Conservation (phyloP, 2,797 vertebrate genomes). For the Xiphophorus birchmanni region DNA sequence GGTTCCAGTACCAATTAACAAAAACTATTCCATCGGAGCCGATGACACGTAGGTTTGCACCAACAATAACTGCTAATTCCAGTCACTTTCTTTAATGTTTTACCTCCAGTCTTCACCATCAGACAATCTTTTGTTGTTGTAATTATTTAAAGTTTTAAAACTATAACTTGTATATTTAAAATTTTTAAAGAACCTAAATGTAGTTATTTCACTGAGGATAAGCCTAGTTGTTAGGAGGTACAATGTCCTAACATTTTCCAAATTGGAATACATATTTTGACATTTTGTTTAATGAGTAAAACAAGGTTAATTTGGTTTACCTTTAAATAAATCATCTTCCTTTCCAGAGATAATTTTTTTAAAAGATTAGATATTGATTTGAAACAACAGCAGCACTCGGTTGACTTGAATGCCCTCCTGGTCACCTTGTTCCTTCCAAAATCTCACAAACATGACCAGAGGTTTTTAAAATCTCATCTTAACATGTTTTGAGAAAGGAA, state of each 20-base stretch:
- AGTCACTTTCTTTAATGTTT: background rate
- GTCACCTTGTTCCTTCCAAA: background rate
- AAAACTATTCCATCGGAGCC: background rate
- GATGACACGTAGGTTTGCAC: background rate
- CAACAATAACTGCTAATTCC: background rate
- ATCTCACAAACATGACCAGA: background rate
- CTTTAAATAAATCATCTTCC: background rate
- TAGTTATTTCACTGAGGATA: background rate
- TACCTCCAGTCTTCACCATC: background rate
- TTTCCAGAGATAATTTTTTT: background rate
- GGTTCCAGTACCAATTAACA: slow-evolving; percentile 4
- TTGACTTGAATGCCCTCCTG: background rate
- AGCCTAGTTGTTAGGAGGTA: background rate
- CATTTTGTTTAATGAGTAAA: background rate
- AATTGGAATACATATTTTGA: background rate
- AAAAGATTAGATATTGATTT: background rate
- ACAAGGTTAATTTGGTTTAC: background rate
- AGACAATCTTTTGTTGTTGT: background rate
- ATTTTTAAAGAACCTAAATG: background rate
- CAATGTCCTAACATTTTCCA: background rate
- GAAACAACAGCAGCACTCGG: background rate
- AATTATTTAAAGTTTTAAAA: background rate
- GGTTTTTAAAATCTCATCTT: background rate
- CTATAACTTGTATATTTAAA: background rate
- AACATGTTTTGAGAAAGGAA: background rate